Evolutionary conservation across 2,113 vertebrate genomes (phyloP).

Genomic region (Rhabdomys dilectus): DNA sequence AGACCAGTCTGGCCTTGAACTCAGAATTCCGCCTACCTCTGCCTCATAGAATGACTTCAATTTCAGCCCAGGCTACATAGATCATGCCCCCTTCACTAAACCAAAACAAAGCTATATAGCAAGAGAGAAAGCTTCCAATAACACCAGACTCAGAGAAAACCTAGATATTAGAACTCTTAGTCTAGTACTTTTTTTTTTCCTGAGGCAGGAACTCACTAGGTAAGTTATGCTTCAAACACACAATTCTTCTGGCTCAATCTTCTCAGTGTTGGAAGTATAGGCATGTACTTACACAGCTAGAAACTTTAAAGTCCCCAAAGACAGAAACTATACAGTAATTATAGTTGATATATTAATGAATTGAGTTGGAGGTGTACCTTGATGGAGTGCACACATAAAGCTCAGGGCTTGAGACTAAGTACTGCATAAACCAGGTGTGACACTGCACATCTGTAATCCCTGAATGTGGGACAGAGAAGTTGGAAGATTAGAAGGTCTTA

Average conservation of each 20-base stretch:
- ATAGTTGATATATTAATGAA: neutral
- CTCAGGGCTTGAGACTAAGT: neutral
- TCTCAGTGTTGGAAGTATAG: neutral
- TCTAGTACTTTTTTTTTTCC: neutral
- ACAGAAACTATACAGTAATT: slow-evolving; percentile 21
- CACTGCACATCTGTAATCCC: neutral
- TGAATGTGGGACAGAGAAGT: neutral
- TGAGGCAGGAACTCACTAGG: neutral
- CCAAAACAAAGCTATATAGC: neutral
- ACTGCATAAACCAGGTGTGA: neutral
- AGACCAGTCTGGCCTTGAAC: too few species aligned
- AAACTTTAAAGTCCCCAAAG: neutral
- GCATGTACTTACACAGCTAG: too few species aligned
- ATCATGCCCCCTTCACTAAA: too few species aligned
- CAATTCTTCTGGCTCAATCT: neutral
- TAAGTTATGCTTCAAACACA: neutral
- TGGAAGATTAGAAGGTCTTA: neutral
- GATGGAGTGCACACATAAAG: neutral
- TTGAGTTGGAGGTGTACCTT: neutral
- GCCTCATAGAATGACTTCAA: neutral
- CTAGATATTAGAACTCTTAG: neutral
- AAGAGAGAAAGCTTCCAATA: neutral
- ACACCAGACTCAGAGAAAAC: slow-evolving; percentile 17
- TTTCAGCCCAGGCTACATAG: neutral
- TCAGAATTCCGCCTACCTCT: too few species aligned